Evolutionary conservation across 2,888 invertebrate genomes (phyloP).

Genomic region (Drosophila lacicola): DNA sequence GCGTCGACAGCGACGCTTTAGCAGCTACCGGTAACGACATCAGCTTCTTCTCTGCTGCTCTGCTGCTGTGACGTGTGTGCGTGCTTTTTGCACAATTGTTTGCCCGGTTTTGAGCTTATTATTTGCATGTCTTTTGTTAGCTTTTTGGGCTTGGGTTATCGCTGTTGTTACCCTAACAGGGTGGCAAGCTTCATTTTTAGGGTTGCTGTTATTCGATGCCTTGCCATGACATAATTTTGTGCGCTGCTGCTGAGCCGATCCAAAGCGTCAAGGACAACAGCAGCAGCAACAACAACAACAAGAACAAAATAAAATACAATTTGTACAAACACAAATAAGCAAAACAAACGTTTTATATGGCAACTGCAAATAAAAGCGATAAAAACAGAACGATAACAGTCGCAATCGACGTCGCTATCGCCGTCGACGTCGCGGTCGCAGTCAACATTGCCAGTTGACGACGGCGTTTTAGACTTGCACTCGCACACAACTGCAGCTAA

Average conservation of each 20-base stretch:
- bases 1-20: conserved; percentile 10
- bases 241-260: conserved; percentile 28
- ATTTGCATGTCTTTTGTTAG: conserved; percentile 75
- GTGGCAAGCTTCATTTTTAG: conserved; percentile 31
- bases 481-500: conserved; percentile 49
- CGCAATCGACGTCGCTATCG: conserved; percentile 18
- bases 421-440: conserved; percentile 13
- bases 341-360: conserved; percentile 13
- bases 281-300: background rate
- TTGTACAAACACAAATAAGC: conserved; percentile 4
- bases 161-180: conserved; percentile 14
- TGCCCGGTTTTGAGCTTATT: conserved; percentile 53
- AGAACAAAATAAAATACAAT: conserved; percentile 5
- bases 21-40: conserved; percentile 41
- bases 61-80: conserved; percentile 45
- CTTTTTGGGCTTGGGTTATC: conserved; percentile 19
- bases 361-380: conserved; percentile 45
- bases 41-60: conserved; percentile 19
- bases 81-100: conserved; percentile 54
- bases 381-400: conserved; percentile 65
- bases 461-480: conserved; percentile 45
- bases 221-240: conserved; percentile 57
- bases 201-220: conserved; percentile 37
- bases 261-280: conserved; percentile 65
- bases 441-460: conserved; percentile 40